These are phyloP conservation scores for Gonocerus acuteangulatus DNA, from an alignment of 2,888 invertebrate species.

Conservation along the genomic window DNA sequence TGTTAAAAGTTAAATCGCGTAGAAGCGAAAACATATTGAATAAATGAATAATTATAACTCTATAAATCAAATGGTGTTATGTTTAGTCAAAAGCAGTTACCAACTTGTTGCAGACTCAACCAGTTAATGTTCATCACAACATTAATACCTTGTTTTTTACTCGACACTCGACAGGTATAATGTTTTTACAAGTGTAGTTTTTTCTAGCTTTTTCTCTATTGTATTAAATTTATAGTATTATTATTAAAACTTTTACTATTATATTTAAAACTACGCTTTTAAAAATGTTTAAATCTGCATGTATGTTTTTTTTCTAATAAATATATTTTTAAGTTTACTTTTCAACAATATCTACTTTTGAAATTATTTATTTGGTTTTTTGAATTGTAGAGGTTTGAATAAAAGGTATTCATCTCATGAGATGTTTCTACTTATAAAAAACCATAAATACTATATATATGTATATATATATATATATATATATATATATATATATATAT, in stretches of 20 bases:
- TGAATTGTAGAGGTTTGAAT: no score
- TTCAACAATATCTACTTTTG: no score
- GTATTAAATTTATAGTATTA: constrained; percentile 1
- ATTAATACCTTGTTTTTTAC: background rate
- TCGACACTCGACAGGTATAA: background rate
- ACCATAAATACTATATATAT: no score
- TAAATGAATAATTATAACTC: no score
- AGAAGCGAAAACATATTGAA: no score
- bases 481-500: no score
- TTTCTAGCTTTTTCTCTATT: background rate
- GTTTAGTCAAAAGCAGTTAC: background rate
- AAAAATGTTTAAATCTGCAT: background rate
- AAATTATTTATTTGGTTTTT: no score
- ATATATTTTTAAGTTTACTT: background rate
- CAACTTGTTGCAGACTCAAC: background rate
- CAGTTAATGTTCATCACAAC: background rate
- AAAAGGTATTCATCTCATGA: no score
- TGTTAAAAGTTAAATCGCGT: no score
- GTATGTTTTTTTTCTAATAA: background rate
- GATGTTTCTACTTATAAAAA: no score
- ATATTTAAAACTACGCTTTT: constrained; percentile 1
- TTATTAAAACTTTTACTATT: background rate
- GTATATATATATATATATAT: no score
- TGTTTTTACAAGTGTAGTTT: constrained; percentile 1
- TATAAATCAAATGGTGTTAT: no score